Percentiles rank a stretch among this genome's conserved stretches.
These are phyloP conservation scores for Melieria omissa DNA, from an alignment of 2,888 invertebrate genomes.

Conservation along the genomic window DNA sequence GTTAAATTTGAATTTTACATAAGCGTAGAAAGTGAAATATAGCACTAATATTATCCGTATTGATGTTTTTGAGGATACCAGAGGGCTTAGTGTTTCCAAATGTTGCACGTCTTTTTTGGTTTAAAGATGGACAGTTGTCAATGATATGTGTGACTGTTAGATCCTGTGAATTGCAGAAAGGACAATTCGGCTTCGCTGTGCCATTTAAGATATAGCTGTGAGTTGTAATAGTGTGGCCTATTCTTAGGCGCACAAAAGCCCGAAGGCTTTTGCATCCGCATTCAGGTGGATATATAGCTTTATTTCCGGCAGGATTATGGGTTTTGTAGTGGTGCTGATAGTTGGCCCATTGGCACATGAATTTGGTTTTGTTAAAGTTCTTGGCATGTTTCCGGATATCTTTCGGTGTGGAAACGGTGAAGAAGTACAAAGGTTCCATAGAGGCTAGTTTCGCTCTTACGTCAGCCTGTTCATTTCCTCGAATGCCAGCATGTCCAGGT, in stretches of 20 bases:
- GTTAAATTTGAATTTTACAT: too few species aligned
- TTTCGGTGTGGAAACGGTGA: background rate
- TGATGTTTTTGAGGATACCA: too few species aligned
- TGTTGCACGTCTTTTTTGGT: too few species aligned
- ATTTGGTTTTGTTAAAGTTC: too few species aligned
- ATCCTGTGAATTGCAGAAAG: too few species aligned
- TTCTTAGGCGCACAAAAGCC: background rate
- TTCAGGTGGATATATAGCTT: background rate
- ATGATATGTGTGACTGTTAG: too few species aligned
- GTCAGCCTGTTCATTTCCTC: slow-evolving; percentile 23
- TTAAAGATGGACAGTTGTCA: too few species aligned
- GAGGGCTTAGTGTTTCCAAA: too few species aligned
- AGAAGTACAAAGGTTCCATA: background rate
- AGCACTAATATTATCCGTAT: too few species aligned
- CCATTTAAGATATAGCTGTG: too few species aligned
- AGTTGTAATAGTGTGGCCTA: background rate
- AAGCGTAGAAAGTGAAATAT: too few species aligned
- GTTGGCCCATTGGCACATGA: background rate
- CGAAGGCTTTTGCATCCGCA: background rate
- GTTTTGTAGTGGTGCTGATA: slow-evolving; percentile 11
- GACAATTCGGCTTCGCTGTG: too few species aligned
- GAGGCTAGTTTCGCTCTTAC: background rate
- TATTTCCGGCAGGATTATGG: background rate
- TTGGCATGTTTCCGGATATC: background rate
- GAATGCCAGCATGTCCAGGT: slow-evolving; percentile 31